Conservation (phyloP, 1,140 invertebrate species). For the Calosoma granatense region DNA sequence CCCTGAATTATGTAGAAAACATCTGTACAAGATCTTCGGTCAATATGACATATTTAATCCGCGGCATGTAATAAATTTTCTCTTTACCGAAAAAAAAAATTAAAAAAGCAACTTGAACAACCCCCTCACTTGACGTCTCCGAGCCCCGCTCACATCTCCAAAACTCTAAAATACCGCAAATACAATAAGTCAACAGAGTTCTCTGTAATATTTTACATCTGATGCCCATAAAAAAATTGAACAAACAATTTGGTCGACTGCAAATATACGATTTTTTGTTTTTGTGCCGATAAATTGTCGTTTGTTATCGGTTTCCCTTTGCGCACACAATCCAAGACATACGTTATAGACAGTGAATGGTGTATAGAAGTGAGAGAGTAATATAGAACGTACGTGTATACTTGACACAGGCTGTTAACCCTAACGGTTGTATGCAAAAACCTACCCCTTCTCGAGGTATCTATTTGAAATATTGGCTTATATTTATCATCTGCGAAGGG, state of each 20-base stretch:
- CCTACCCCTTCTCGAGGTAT: constrained; percentile 18
- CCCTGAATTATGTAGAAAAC: too few relatives aligned
- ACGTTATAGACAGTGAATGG: neutral
- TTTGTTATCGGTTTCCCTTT: neutral
- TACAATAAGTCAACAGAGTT: constrained; percentile 1
- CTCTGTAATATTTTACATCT: neutral
- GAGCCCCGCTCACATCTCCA: neutral
- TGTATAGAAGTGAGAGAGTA: neutral
- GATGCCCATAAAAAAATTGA: neutral
- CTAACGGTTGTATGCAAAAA: constrained; percentile 17
- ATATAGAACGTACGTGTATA: neutral
- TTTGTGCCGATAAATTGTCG: constrained; percentile 7
- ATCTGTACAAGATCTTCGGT: too few relatives aligned
- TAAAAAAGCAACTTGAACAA: neutral
- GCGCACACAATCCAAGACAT: neutral
- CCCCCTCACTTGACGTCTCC: neutral
- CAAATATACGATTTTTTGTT: constrained; percentile 9
- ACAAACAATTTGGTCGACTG: constrained; percentile 4
- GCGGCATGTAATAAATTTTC: too few relatives aligned
- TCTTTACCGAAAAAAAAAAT: too few relatives aligned
- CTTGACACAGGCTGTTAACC: neutral
- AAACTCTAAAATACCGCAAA: constrained; percentile 3
- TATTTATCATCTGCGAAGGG: constrained; percentile 23
- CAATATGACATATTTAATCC: too few relatives aligned
- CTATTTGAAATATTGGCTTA: constrained; percentile 22